Evolutionary conservation across 2,113 vertebrate genomes (phyloP).

Genomic region (Pagrus major): DNA sequence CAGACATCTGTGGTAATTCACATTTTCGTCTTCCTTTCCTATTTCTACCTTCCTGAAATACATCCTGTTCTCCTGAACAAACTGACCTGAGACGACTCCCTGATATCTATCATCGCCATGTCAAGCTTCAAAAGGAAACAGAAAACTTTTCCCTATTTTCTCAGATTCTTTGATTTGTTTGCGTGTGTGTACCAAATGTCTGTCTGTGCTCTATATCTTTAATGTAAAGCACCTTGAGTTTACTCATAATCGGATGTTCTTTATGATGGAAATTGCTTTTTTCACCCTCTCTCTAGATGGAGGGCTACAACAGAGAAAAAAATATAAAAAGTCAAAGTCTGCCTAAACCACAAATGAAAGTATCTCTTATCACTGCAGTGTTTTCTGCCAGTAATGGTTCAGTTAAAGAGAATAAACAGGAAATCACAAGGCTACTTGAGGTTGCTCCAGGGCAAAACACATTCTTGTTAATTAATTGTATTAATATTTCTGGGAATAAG

Average conservation of each 20-base stretch:
- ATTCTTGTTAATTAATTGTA: not conserved
- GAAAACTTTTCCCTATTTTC: not conserved
- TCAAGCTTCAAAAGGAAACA: not conserved
- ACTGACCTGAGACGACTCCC: not conserved
- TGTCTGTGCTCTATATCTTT: not conserved
- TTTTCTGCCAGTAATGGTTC: not conserved
- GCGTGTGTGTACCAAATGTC: not conserved
- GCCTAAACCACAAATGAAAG: not conserved
- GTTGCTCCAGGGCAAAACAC: not conserved
- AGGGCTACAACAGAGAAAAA: not conserved
- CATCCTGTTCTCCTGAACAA: not conserved
- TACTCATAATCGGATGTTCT: not conserved
- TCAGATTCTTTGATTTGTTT: not conserved
- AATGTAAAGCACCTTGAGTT: not conserved
- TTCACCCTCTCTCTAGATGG: not conserved
- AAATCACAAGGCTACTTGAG: not conserved
- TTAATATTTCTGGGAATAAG: too few relatives aligned
- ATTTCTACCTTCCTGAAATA: not conserved
- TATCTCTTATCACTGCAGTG: not conserved
- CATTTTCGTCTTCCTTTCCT: not conserved
- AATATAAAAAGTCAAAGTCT: not conserved
- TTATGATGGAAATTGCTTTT: not conserved
- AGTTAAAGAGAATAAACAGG: not conserved
- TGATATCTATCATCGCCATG: not conserved
- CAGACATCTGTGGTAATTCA: not conserved